Conservation (phyloP, 1,140 invertebrate genomes). For the Stegodyphus dumicola region DNA sequence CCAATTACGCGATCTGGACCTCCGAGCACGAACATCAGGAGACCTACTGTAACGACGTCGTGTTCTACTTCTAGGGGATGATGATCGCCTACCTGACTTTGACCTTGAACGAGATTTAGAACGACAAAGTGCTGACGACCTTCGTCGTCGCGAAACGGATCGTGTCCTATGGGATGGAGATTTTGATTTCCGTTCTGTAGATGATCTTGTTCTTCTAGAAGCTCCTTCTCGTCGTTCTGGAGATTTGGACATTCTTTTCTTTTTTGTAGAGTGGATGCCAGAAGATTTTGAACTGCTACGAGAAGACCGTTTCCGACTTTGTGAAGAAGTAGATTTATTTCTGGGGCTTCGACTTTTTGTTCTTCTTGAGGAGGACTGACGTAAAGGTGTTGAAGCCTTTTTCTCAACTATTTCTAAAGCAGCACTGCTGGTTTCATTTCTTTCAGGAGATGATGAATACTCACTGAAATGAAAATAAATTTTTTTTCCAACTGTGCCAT, state of each 20-base stretch:
- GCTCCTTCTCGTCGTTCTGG: background rate
- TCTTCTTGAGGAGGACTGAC: background rate
- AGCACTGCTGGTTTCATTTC: background rate
- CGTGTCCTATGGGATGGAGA: background rate
- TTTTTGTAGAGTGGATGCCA: background rate
- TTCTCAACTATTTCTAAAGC: background rate
- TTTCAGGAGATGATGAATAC: background rate
- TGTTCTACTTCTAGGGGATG: background rate
- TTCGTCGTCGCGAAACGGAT: background rate
- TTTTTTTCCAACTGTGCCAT: too few relatives aligned
- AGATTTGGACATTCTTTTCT: background rate
- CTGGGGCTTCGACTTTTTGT: background rate
- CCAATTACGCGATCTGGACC: background rate
- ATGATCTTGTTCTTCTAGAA: background rate
- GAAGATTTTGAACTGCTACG: background rate
- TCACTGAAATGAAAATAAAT: background rate
- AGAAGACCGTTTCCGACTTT: background rate
- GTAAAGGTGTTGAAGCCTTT: background rate
- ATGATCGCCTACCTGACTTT: background rate
- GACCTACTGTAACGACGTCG: background rate
- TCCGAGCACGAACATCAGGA: background rate
- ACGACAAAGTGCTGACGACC: background rate
- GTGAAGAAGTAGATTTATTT: background rate
- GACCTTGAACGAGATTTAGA: slow-evolving; percentile 5
- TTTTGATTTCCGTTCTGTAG: background rate